These are phyloP conservation scores for Sinonovacula constricta DNA, from an alignment of 1,140 invertebrate species.

Conservation along the genomic window DNA sequence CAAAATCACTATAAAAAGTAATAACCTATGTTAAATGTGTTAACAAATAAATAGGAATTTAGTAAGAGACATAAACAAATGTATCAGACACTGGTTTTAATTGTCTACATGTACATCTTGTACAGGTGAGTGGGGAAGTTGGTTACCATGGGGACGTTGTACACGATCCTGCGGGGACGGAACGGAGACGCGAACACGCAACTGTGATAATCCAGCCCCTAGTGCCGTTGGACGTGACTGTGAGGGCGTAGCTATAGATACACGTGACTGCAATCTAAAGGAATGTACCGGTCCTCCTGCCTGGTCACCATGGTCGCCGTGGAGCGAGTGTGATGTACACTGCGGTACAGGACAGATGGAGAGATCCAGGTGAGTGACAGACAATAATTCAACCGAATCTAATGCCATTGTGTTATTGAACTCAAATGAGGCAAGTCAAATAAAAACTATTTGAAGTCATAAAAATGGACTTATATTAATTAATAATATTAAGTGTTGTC, in stretches of 20 bases:
- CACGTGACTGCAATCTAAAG: constrained; percentile 11
- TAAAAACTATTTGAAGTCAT: too few relatives aligned
- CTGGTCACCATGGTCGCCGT: constrained; percentile 47
- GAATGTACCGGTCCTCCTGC: constrained; percentile 39
- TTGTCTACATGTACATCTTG: too few relatives aligned
- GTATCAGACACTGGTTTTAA: too few relatives aligned
- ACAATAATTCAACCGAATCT: background rate
- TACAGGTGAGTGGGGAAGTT: constrained; percentile 32
- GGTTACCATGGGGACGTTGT: constrained; percentile 43
- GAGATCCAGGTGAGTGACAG: constrained; percentile 18
- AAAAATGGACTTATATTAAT: too few relatives aligned
- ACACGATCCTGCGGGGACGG: constrained; percentile 35
- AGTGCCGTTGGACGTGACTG: constrained; percentile 10
- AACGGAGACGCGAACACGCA: constrained; percentile 11
- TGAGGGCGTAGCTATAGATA: background rate
- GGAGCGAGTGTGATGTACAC: constrained; percentile 42
- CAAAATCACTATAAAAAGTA: too few relatives aligned
- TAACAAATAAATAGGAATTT: too few relatives aligned
- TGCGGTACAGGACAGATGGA: constrained; percentile 39
- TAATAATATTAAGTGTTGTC: too few relatives aligned
- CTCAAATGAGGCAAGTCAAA: too few relatives aligned
- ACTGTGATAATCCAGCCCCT: constrained; percentile 24
- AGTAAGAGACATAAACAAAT: too few relatives aligned
- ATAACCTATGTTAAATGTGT: too few relatives aligned
- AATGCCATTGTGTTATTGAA: too few relatives aligned